These are phyloP conservation scores for Atrina japonica DNA, from an alignment of 2,888 invertebrate species.

Conservation along the genomic window DNA sequence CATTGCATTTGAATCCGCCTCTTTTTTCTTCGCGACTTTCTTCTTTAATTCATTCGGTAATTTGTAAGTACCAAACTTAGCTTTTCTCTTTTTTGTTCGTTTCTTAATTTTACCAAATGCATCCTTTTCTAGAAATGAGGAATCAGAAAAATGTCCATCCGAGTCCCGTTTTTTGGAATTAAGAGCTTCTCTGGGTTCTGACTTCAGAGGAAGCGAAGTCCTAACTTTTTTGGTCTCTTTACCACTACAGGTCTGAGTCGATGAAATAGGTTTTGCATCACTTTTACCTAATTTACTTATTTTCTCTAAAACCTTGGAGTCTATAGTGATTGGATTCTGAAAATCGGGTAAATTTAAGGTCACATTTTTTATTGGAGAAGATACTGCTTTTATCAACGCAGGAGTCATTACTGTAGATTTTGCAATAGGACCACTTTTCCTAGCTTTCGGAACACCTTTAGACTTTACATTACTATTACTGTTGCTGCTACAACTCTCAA, in stretches of 20 bases:
- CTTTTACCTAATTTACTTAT: conserved; percentile 39
- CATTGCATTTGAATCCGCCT: conserved; percentile 7
- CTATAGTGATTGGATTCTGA: conserved; percentile 41
- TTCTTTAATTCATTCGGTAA: conserved; percentile 56
- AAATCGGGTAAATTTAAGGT: conserved; percentile 44
- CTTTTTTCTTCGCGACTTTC: conserved; percentile 39
- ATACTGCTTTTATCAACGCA: conserved; percentile 13
- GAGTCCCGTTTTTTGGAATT: conserved; percentile 1
- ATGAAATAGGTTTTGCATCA: conserved; percentile 4
- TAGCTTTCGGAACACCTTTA: conserved; percentile 38
- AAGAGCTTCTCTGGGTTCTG: background rate
- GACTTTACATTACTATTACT: conserved; percentile 8
- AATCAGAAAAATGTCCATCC: conserved; percentile 25
- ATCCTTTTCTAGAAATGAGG: conserved; percentile 26
- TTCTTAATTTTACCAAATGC: conserved; percentile 30
- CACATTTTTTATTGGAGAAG: conserved; percentile 34
- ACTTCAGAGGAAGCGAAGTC: conserved; percentile 18
- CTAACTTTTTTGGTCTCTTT: conserved; percentile 12
- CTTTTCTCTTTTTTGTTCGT: conserved; percentile 42
- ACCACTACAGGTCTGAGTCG: conserved; percentile 2
- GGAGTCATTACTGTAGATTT: conserved; percentile 18
- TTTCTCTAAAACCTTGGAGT: conserved; percentile 39
- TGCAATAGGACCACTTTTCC: conserved; percentile 35
- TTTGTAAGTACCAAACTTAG: conserved; percentile 51
- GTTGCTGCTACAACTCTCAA: conserved; percentile 22